These are phyloP conservation scores for Capreolus pygargus DNA, from an alignment of 2,113 vertebrate species.

Conservation along the genomic window DNA sequence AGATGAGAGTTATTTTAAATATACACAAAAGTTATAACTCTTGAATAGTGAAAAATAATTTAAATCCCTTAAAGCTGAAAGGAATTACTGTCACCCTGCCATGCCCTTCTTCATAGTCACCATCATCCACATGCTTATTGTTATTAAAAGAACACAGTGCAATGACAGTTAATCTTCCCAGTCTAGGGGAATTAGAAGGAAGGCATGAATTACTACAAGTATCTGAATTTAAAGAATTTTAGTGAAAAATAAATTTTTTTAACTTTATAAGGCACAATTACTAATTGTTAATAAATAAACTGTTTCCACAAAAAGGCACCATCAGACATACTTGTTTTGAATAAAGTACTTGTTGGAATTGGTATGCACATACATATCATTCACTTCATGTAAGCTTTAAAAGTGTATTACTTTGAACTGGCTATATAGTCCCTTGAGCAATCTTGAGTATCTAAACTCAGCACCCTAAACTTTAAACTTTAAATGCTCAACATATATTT, in stretches of 20 bases:
- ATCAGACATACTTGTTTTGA: background rate
- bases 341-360: background rate
- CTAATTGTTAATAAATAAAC: background rate
- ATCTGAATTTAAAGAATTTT: background rate
- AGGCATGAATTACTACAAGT: background rate
- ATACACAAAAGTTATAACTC: background rate
- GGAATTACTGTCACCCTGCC: background rate
- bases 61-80: background rate
- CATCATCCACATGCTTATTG: too few species aligned
- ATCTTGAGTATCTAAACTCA: background rate
- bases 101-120: too few species aligned
- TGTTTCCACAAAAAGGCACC: background rate
- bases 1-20: background rate
- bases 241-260: slow-evolving; percentile 1
- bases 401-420: background rate
- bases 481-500: background rate
- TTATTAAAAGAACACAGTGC: background rate
- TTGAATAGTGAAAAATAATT: background rate
- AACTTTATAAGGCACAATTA: background rate
- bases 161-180: background rate
- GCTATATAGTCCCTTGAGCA: background rate
- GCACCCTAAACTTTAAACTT: background rate
- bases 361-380: background rate
- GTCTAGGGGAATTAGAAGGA: too few species aligned
- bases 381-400: background rate